Evolutionary conservation across 2,888 invertebrate genomes (phyloP), one percentile per base, ranked within the genome.

Genomic region (Dasysyrphus albostriatus): DNA sequence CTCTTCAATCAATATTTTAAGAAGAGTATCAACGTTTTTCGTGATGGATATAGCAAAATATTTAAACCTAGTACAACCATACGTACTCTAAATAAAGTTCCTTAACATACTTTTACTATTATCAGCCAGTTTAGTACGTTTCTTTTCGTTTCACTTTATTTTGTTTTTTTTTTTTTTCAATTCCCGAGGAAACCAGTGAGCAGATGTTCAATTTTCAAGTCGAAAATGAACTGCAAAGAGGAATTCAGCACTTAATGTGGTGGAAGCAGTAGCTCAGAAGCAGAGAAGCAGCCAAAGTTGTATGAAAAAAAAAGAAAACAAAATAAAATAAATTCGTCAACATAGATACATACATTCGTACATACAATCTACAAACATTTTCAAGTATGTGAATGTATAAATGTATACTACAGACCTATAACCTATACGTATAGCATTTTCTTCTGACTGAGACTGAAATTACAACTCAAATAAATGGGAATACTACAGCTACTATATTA

Each of bases 151-250:
- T 56, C 3, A 24, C 24, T 59, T 37, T 39, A 16, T 32, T 58
- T 16, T 58, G 16, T 69, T 12, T 51, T n/a, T 54, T 54, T 54
- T 54, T 54, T 69, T 34, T 51, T 49, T 34, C 3, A 19, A 63
- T 47, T 67, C 74, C 89, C 78, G 87, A 88, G 88, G 88, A 89
- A 90, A 89, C 88, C 88, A 88, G 82, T 78, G 91, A 92, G 92
- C 92, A 92, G 92, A 92, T 92, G 92, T 92, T 92, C 92, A 91
- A 88, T 88, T 83, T 79, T 79, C 83, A 74, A 88, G 61, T 83
- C 83, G 75, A 65, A 87, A 87, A 83, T 72, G 72, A 72, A 70
- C 87, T 79, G 78, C 74, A 67, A 87, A 83, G 83, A 87, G 75
- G 78, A 87, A 87, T 87, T 72, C 83, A 87, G 59, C 74, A 65